These are phyloP conservation scores for Drosophila emarginata DNA, from an alignment of 2,888 invertebrate genomes.

Conservation along the genomic window DNA sequence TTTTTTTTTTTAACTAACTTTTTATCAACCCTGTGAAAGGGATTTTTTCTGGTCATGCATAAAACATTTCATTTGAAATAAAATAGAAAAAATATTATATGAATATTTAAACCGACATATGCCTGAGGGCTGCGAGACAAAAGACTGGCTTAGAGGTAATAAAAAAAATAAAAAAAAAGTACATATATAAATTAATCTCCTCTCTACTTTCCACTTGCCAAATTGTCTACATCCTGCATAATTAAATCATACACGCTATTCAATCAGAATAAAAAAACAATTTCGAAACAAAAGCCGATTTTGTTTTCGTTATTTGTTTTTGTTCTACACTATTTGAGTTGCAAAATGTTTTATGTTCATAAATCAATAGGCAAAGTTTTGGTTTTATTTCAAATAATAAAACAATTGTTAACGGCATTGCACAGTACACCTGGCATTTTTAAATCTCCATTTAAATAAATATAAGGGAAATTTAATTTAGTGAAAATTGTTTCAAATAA, in stretches of 20 bases:
- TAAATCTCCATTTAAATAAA: conserved; percentile 48
- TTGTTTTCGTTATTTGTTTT: conserved; percentile 46
- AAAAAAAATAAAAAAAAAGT: conserved; percentile 9
- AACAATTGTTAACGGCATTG: not conserved
- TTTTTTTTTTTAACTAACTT: conserved; percentile 5
- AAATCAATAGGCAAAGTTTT: conserved; percentile 63
- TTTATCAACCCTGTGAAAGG: not conserved
- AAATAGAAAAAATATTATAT: conserved; percentile 48
- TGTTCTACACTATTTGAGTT: conserved; percentile 72
- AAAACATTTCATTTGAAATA: conserved; percentile 47
- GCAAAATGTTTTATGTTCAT: conserved; percentile 63
- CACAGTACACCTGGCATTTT: conserved; percentile 26
- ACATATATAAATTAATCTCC: conserved; percentile 6
- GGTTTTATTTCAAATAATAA: conserved; percentile 29
- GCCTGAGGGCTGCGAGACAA: conserved; percentile 47
- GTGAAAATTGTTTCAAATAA: not conserved
- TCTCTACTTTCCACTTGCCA: conserved; percentile 13
- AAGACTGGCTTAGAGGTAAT: conserved; percentile 53
- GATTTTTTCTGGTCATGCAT: conserved; percentile 46
- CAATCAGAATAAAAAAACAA: conserved; percentile 32
- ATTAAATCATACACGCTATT: conserved; percentile 60
- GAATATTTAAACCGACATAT: conserved; percentile 68
- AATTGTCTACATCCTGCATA: conserved; percentile 58
- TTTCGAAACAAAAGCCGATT: conserved; percentile 62
- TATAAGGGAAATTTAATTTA: not conserved